phyloP scores from a whole-genome alignment of 2,888 invertebrate genomes.

The Cancer borealis region DNA sequence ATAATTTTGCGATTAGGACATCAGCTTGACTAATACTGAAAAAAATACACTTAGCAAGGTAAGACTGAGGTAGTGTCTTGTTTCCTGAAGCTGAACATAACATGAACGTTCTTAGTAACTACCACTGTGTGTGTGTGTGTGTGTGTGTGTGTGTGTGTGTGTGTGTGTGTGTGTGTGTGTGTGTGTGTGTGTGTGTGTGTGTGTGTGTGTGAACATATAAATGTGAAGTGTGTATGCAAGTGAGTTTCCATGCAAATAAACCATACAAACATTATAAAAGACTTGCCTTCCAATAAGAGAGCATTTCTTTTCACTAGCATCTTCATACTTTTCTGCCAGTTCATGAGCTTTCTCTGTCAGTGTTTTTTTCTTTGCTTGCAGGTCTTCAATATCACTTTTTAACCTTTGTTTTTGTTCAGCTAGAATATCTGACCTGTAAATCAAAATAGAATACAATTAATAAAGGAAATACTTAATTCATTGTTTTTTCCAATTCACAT shows the following conservation, averaged over 20 bases:
- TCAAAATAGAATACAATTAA: not conserved
- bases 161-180: too few species aligned
- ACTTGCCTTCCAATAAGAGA: slow-evolving; percentile 66
- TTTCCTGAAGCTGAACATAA: too few species aligned
- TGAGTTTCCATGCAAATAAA: not conserved
- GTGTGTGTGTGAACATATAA: too few species aligned
- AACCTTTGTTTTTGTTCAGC: slow-evolving; percentile 68
- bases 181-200: too few species aligned
- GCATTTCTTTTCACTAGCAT: slow-evolving; percentile 68
- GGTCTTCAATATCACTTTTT: slow-evolving; percentile 55
- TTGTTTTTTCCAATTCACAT: not conserved
- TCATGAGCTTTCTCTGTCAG: slow-evolving; percentile 74
- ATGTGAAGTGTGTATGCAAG: not conserved
- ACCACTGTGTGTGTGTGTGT: too few species aligned
- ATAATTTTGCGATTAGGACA: too few species aligned
- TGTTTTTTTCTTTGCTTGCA: slow-evolving; percentile 56
- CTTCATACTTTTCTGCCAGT: slow-evolving; percentile 73
- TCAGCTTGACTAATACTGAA: too few species aligned
- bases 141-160: too few species aligned
- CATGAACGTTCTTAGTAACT: too few species aligned
- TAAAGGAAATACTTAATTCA: not conserved
- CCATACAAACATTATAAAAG: not conserved
- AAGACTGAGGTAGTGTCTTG: too few species aligned
- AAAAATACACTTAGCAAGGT: too few species aligned
- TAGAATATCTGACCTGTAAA: slow-evolving; percentile 66